Evolutionary conservation across 2,888 invertebrate genomes (phyloP).

Genomic region (Pseudoips prasinana): DNA sequence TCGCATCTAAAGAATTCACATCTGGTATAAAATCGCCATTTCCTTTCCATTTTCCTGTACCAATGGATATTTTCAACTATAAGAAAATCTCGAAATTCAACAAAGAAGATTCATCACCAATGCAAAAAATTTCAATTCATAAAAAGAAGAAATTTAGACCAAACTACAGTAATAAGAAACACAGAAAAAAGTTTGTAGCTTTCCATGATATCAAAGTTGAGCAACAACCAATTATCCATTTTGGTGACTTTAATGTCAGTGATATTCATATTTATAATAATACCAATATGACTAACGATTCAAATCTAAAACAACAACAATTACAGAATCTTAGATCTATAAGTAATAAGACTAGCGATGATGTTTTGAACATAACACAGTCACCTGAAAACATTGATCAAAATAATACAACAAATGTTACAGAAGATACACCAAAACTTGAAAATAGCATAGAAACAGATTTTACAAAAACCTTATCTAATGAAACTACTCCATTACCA

Average conservation of each 20-base stretch:
- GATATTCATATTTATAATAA: constrained; percentile 22
- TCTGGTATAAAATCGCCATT: constrained; percentile 50
- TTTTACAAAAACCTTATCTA: constrained; percentile 35
- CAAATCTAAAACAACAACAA: constrained; percentile 18
- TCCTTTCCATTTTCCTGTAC: constrained; percentile 57
- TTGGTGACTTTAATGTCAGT: constrained; percentile 32
- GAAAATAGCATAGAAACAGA: constrained; percentile 67
- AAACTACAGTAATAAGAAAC: constrained; percentile 56
- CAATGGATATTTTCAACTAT: constrained; percentile 50
- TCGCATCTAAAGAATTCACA: constrained; percentile 44
- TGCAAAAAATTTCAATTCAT: constrained; percentile 62
- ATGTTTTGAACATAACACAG: constrained; percentile 37
- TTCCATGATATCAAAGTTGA: constrained; percentile 58
- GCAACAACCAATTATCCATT: constrained; percentile 36
- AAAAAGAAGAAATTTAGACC: constrained; percentile 64
- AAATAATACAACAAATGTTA: constrained; percentile 46
- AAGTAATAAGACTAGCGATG: constrained; percentile 16
- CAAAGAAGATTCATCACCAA: constrained; percentile 41
- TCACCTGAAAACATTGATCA: constrained; percentile 46
- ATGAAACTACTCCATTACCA: constrained; percentile 37
- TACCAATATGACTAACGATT: constrained; percentile 15
- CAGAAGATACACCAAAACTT: constrained; percentile 37
- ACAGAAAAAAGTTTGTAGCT: constrained; percentile 58
- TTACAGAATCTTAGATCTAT: constrained; percentile 8
- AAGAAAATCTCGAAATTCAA: constrained; percentile 39